These are phyloP conservation scores for Conops quadrifasciatus DNA, from an alignment of 2,888 invertebrate species.

Conservation along the genomic window DNA sequence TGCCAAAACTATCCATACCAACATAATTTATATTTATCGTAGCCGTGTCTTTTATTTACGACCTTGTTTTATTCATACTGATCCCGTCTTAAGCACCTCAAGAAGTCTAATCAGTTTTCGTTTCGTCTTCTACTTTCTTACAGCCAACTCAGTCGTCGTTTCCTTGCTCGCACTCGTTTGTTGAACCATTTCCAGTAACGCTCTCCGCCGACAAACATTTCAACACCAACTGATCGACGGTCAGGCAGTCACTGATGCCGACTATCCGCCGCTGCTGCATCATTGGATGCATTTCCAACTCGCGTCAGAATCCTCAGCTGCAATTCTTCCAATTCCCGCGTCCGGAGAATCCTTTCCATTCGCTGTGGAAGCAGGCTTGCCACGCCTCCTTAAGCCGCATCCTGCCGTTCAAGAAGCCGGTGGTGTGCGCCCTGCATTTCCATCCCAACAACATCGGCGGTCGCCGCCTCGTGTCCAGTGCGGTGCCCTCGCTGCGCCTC, in stretches of 20 bases:
- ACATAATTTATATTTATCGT: too few species aligned
- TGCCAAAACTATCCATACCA: too few species aligned
- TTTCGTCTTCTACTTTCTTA: neutral
- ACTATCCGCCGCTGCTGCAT: constrained; percentile 62
- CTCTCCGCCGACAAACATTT: neutral
- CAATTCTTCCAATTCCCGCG: constrained; percentile 62
- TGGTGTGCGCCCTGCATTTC: constrained; percentile 61
- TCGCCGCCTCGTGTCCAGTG: constrained; percentile 56
- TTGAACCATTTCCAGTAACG: too few species aligned
- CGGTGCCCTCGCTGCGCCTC: constrained; percentile 55
- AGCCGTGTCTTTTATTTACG: too few species aligned
- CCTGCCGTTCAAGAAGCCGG: constrained; percentile 60
- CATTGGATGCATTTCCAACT: constrained; percentile 60
- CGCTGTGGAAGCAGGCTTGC: constrained; percentile 62
- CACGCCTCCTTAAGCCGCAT: constrained; percentile 61
- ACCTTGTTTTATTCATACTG: too few species aligned
- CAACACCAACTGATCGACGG: neutral
- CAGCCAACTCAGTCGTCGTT: neutral
- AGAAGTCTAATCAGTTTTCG: neutral
- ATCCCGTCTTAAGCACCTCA: neutral
- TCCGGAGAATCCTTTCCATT: constrained; percentile 58
- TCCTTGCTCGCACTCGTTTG: too few species aligned
- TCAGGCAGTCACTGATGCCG: constrained; percentile 49
- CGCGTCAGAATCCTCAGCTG: constrained; percentile 58
- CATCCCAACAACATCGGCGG: constrained; percentile 59